Base-by-base conservation (phyloP, 2,797 vertebrate genomes). In the Euthynnus affinis region DNA sequence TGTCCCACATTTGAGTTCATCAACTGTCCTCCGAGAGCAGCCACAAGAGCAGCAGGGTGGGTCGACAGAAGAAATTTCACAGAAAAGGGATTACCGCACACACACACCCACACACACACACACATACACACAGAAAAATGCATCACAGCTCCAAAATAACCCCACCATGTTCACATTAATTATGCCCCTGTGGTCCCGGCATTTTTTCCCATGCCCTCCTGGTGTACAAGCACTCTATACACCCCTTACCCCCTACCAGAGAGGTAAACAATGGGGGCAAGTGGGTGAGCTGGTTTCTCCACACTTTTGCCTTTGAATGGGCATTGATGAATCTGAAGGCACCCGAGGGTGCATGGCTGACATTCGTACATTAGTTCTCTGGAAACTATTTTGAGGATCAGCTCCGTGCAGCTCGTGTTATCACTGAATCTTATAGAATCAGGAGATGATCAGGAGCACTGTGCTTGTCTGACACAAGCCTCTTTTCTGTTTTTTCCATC, bases 121-220 rank as follows among this genome's bases (percentile, higher is more conserved):
- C 70, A 67, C 29, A 75, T 9, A 13, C 34, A 76, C 58, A 74
- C 9, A 40, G 9, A 42, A 42, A 80, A 4, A 71, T 20, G 53
- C 48, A 81, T 37, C 37, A 32, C 46, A 83, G 51, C 63, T 71
- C 58, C 58, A 84, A 76, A 86, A 87, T 29, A 82, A 79, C 34
- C 64, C 29, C 62, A 46, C 49, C 55, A 15, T 72, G 78, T 76
- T 84, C 68, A 63, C 72, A 76, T 87, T 85, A 71, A 84, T 92
- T 66, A 88, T 69, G 81, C 52, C 51, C 64, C 73, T 59, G 71
- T 71, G 68, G 59, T 66, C 9, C 13, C 77, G 44, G 75, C 58
- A 78, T 87, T 87, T 84, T 60, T 92, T 89, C 89, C 91, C 86
- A 91, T 76, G 61, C 76, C 79, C 84, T 61, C 75, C 69, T 81